Conservation (phyloP, 2,888 invertebrate species). For the Pollenia griseotomentosa region DNA sequence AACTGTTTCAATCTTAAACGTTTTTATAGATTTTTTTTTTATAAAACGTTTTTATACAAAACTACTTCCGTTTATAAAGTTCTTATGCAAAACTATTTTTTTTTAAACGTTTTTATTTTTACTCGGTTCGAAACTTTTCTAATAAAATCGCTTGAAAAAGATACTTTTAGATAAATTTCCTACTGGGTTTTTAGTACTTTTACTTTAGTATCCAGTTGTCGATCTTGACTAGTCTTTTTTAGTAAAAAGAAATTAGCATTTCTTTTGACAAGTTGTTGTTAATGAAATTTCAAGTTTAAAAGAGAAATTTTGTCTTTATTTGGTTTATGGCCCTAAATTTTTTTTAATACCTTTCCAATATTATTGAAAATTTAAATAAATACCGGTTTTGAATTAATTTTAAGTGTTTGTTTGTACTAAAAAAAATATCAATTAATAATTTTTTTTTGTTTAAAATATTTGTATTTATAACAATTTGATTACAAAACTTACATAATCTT, state of each 20-base stretch:
- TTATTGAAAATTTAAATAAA: conserved; percentile 26
- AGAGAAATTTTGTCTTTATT: conserved; percentile 63
- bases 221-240: conserved; percentile 47
- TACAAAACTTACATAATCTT: conserved; percentile 51
- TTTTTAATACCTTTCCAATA: neutral
- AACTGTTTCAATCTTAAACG: too few relatives aligned
- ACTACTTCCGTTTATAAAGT: too few relatives aligned
- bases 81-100: too few relatives aligned
- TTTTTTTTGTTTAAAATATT: neutral
- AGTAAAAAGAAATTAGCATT: conserved; percentile 63
- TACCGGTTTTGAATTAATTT: conserved; percentile 21
- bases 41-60: too few relatives aligned
- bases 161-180: neutral
- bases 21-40: neutral
- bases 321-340: conserved; percentile 27
- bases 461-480: conserved; percentile 16
- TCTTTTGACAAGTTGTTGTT: conserved; percentile 67
- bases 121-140: too few relatives aligned
- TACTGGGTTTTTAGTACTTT: conserved; percentile 52
- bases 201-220: conserved; percentile 47
- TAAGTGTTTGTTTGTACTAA: neutral
- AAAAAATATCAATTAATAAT: neutral
- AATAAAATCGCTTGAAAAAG: too few relatives aligned
- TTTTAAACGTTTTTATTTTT: too few relatives aligned
- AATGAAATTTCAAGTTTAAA: conserved; percentile 74